These are phyloP conservation scores for Proisotoma minuta DNA, from an alignment of 2,888 invertebrate genomes.

Conservation along the genomic window DNA sequence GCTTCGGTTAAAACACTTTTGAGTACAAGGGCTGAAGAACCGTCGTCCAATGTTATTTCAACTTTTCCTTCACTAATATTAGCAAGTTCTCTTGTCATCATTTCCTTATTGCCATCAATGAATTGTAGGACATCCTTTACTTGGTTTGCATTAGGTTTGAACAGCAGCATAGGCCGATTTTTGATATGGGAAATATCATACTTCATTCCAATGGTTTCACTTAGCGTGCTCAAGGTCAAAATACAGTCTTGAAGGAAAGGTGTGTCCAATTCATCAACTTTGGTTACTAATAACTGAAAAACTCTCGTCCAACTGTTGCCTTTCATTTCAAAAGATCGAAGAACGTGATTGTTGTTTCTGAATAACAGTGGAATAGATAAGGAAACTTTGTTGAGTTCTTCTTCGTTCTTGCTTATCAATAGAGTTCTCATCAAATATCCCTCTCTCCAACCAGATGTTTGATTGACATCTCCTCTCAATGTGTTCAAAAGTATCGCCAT, in stretches of 20 bases:
- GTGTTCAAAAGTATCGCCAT: constrained; percentile 15
- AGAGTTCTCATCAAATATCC: constrained; percentile 28
- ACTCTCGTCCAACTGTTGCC: constrained; percentile 30
- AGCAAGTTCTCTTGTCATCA: not conserved
- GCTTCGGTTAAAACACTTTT: constrained; percentile 29
- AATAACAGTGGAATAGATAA: constrained; percentile 34
- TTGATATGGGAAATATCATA: not conserved
- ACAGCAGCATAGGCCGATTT: not conserved
- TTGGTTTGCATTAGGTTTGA: not conserved
- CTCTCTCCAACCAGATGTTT: constrained; percentile 38
- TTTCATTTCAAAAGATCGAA: constrained; percentile 30
- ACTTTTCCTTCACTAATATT: constrained; percentile 15
- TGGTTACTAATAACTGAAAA: constrained; percentile 23
- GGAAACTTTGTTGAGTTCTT: constrained; percentile 19
- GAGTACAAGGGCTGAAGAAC: constrained; percentile 13
- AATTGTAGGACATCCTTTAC: not conserved
- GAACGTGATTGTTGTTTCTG: constrained; percentile 12
- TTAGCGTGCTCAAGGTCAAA: constrained; percentile 28
- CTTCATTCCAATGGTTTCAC: constrained; percentile 27
- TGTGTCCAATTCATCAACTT: constrained; percentile 18
- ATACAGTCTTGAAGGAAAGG: constrained; percentile 30
- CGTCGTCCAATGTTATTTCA: constrained; percentile 27
- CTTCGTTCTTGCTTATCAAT: constrained; percentile 19
- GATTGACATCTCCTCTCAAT: constrained; percentile 24
- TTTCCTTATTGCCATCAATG: not conserved